Evolutionary conservation across 2,113 vertebrate species (phyloP).

Genomic region (Bufo gargarizans): DNA sequence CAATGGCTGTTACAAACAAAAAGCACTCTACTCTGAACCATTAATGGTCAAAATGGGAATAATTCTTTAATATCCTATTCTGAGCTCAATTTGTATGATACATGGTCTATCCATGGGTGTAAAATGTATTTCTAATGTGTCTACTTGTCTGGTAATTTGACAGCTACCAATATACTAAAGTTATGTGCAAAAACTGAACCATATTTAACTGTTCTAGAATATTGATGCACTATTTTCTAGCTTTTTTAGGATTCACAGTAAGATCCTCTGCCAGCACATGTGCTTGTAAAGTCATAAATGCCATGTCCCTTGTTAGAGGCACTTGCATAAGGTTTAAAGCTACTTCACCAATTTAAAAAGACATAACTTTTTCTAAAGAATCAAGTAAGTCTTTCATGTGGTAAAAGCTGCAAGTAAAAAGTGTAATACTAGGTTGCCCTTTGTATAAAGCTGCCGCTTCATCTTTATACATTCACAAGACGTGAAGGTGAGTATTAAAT

Average conservation of each 20-base stretch:
- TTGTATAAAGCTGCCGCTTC: neutral
- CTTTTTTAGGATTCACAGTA: neutral
- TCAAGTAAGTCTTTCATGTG: neutral
- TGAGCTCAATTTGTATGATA: too few relatives aligned
- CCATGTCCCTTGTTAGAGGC: neutral
- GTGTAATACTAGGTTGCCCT: neutral
- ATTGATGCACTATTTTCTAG: neutral
- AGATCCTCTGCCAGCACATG: neutral
- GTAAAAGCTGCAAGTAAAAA: neutral
- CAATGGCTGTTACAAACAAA: too few relatives aligned
- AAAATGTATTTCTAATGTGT: too few relatives aligned
- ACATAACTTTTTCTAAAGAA: neutral
- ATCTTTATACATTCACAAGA: neutral
- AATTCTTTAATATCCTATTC: too few relatives aligned
- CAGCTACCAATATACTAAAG: too few relatives aligned
- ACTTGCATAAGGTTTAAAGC: neutral
- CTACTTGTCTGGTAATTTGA: too few relatives aligned
- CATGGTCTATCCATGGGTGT: too few relatives aligned
- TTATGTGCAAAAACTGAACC: too few relatives aligned
- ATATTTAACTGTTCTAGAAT: neutral
- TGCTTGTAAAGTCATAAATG: constrained; percentile 26
- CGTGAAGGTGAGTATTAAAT: neutral
- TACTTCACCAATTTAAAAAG: neutral
- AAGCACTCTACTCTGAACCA: too few relatives aligned
- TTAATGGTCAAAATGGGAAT: too few relatives aligned